These are phyloP conservation scores for Synergus itoensis DNA, from an alignment of 2,888 invertebrate species.

Conservation along the genomic window DNA sequence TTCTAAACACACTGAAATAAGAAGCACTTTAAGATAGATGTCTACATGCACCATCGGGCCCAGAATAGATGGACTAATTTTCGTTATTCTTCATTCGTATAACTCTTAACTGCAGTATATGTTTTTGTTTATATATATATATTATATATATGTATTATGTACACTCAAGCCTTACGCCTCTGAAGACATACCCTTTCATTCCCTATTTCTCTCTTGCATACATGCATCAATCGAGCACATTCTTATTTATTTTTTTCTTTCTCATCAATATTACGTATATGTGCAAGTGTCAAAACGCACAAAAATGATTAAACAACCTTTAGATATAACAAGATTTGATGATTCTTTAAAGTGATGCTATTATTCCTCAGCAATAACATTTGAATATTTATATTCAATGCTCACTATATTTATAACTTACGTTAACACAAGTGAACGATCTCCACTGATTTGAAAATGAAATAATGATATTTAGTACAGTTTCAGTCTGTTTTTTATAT, in stretches of 20 bases:
- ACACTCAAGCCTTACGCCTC: constrained; percentile 68
- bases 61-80: constrained; percentile 73
- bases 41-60: constrained; percentile 75
- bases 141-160: constrained; percentile 66
- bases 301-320: constrained; percentile 66
- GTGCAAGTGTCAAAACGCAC: constrained; percentile 68
- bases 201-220: constrained; percentile 47
- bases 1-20: constrained; percentile 78
- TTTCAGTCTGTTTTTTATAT: constrained; percentile 1
- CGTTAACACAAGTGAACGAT: constrained; percentile 28
- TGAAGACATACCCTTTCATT: constrained; percentile 46
- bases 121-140: constrained; percentile 54
- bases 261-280: constrained; percentile 68
- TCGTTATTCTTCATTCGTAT: constrained; percentile 61
- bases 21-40: constrained; percentile 78
- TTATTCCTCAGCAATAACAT: constrained; percentile 34
- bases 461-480: constrained; percentile 9
- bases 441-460: background rate
- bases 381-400: constrained; percentile 27
- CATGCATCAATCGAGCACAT: constrained; percentile 48
- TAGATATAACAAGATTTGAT: constrained; percentile 57
- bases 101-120: constrained; percentile 72
- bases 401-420: constrained; percentile 1
- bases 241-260: constrained; percentile 47
- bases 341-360: constrained; percentile 46